Conservation (phyloP, 2,113 vertebrate genomes). For the Grus americana region DNA sequence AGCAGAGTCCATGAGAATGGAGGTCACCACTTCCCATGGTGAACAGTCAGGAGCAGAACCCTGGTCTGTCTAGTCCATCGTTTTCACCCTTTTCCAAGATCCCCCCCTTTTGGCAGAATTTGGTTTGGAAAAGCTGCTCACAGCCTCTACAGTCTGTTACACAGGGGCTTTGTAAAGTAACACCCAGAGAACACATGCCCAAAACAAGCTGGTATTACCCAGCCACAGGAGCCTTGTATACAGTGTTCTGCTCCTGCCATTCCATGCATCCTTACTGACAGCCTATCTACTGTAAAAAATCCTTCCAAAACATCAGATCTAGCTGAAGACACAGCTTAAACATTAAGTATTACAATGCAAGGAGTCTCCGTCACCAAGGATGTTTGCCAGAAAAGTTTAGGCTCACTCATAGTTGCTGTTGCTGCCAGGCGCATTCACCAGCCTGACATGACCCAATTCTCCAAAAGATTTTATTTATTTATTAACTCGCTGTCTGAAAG, state of each 20-base stretch:
- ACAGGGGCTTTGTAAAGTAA: neutral
- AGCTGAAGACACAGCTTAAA: neutral
- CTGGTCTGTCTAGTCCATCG: neutral
- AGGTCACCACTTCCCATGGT: neutral
- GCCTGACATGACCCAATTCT: neutral
- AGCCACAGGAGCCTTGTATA: accelerated
- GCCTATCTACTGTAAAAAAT: neutral
- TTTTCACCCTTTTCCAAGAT: neutral
- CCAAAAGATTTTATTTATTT: neutral
- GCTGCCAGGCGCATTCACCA: neutral
- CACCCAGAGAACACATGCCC: accelerated
- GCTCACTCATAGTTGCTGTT: neutral
- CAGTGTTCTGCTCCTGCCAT: neutral
- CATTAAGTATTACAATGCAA: neutral
- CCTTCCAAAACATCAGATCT: neutral
- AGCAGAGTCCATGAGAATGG: neutral
- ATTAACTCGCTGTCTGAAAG: neutral
- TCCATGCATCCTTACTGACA: neutral
- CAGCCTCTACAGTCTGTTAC: neutral
- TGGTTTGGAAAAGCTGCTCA: neutral
- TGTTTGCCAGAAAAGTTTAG: neutral
- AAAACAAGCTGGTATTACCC: neutral
- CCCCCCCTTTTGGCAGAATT: neutral
- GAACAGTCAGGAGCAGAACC: neutral
- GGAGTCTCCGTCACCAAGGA: neutral